phyloP scores from a whole-genome alignment of 2,797 vertebrate species.

The Poeciliopsis infans region DNA sequence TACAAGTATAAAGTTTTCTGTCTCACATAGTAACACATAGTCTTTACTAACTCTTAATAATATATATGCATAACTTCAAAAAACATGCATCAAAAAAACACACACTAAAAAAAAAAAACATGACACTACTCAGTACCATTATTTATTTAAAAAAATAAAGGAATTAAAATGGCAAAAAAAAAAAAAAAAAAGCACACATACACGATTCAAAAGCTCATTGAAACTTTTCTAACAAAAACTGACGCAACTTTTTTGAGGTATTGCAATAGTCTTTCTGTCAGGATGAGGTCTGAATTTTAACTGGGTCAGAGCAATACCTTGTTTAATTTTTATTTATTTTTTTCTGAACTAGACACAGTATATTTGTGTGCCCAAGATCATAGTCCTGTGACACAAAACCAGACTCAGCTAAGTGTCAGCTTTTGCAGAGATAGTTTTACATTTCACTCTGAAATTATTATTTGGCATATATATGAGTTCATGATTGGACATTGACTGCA shows the following conservation, averaged over 20 bases:
- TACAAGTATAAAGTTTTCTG: neutral
- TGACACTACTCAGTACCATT: too few relatives aligned
- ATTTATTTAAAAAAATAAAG: neutral
- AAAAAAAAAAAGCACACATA: neutral
- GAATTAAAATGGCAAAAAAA: neutral
- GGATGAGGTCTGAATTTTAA: neutral
- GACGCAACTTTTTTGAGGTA: neutral
- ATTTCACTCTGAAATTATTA: neutral
- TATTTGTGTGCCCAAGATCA: neutral
- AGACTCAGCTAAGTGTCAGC: neutral
- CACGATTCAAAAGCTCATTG: neutral
- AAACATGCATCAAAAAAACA: neutral
- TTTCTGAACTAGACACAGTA: constrained; percentile 4
- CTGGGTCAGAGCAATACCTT: neutral
- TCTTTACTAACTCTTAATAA: neutral
- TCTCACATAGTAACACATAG: neutral
- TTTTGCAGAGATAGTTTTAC: neutral
- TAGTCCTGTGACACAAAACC: neutral
- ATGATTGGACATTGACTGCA: neutral
- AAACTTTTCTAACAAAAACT: constrained; percentile 2
- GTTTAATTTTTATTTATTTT: too few relatives aligned
- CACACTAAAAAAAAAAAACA: neutral
- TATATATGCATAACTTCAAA: neutral
- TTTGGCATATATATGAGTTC: neutral
- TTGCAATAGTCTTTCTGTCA: constrained; percentile 6